Evolutionary conservation across 1,140 invertebrate species (phyloP).

Genomic region (Alviniconcha marisindica): DNA sequence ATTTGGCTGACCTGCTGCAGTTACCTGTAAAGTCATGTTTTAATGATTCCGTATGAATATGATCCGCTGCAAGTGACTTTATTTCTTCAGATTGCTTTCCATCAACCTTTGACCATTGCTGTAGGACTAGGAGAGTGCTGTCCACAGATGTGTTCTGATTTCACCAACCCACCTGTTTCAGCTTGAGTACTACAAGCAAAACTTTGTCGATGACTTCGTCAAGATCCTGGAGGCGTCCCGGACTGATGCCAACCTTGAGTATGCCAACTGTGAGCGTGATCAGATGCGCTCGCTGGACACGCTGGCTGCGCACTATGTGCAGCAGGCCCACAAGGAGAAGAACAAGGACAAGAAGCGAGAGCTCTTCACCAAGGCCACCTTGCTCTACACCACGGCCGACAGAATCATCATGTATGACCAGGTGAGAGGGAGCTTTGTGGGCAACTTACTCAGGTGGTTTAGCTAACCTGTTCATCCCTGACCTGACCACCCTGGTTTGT

Average conservation of each 20-base stretch:
- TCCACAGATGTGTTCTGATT: no score
- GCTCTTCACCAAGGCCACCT: slow-evolving; percentile 96
- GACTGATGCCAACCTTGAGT: slow-evolving; percentile 91
- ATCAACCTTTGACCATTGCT: no score
- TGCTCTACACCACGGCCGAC: slow-evolving; percentile 98
- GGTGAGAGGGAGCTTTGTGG: no score
- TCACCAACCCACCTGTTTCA: slow-evolving; percentile 75
- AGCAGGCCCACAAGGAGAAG: slow-evolving; percentile 95
- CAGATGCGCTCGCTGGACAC: slow-evolving; percentile 98
- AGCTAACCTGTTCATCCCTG: no score
- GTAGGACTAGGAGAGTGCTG: no score
- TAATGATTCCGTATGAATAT: no score
- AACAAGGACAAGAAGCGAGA: slow-evolving; percentile 97
- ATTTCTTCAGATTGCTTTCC: no score
- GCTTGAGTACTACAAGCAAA: slow-evolving; percentile 97
- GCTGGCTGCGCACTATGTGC: slow-evolving; percentile 98
- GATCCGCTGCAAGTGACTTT: no score
- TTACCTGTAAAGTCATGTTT: no score
- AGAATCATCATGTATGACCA: slow-evolving; percentile 99
- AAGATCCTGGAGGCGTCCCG: slow-evolving; percentile 93
- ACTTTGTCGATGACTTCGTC: slow-evolving; percentile 94
- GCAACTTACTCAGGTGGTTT: no score
- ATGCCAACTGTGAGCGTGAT: slow-evolving; percentile 95
- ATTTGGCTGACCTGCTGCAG: no score
- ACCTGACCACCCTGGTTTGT: slow-evolving; percentile 96